These are phyloP conservation scores for Radopholus similis DNA, from an alignment of 1,140 invertebrate species.

Conservation along the genomic window DNA sequence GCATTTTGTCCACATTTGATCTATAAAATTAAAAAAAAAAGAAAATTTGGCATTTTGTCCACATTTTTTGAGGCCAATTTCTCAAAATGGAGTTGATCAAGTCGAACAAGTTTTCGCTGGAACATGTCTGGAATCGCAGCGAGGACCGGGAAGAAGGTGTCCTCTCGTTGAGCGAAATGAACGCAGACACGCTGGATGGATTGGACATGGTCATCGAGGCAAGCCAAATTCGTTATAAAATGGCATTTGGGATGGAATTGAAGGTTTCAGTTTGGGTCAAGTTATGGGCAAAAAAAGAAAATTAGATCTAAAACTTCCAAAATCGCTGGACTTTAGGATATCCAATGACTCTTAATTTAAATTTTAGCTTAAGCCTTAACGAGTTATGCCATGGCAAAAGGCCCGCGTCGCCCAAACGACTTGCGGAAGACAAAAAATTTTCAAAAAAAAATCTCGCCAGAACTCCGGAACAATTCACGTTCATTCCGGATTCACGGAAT, in stretches of 20 bases:
- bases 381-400: too few species aligned
- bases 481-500: too few species aligned
- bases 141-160: constrained; percentile 46
- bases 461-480: too few species aligned
- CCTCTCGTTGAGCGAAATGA: constrained; percentile 53
- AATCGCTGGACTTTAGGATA: too few species aligned
- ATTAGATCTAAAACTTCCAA: too few species aligned
- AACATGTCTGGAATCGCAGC: constrained; percentile 67
- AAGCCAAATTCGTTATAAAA: not conserved
- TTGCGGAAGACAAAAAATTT: too few species aligned
- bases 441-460: too few species aligned
- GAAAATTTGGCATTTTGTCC: not conserved
- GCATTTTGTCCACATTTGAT: constrained; percentile 11
- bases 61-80: constrained; percentile 62
- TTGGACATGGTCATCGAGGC: constrained; percentile 67
- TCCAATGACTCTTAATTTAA: too few species aligned
- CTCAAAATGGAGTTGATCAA: constrained; percentile 61
- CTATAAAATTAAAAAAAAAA: not conserved
- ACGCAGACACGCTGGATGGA: constrained; percentile 60
- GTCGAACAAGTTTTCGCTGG: constrained; percentile 60
- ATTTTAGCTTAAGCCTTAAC: too few species aligned
- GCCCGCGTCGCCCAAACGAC: too few species aligned
- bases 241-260: too few species aligned
- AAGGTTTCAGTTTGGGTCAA: too few species aligned
- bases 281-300: not conserved